These are phyloP conservation scores for Phoxinus dragarum DNA, from an alignment of 2,797 vertebrate species.

Conservation along the genomic window DNA sequence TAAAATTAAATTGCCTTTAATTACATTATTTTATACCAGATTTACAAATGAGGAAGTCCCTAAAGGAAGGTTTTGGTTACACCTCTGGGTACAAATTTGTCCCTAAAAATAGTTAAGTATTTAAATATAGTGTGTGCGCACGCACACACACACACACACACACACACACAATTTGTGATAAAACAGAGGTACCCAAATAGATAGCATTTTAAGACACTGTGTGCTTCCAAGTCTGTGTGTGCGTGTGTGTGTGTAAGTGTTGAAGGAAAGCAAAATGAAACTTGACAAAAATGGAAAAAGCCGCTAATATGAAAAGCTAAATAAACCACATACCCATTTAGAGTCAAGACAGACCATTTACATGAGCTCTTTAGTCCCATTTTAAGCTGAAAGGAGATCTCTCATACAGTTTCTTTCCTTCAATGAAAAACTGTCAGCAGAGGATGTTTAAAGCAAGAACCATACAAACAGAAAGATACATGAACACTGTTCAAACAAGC, in stretches of 20 bases:
- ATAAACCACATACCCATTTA: slow-evolving; percentile 29
- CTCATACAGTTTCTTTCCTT: background rate
- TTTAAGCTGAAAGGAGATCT: slow-evolving; percentile 32
- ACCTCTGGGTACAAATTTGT: too few species aligned
- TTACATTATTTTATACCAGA: too few species aligned
- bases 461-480: background rate
- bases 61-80: too few species aligned
- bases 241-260: background rate
- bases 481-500: background rate
- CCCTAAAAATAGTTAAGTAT: too few species aligned
- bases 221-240: too few species aligned
- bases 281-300: slow-evolving; percentile 22
- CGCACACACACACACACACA: too few species aligned
- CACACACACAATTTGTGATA: too few species aligned
- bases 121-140: too few species aligned
- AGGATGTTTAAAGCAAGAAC: background rate
- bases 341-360: slow-evolving; percentile 29
- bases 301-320: slow-evolving; percentile 33
- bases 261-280: slow-evolving; percentile 16
- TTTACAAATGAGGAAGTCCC: too few species aligned
- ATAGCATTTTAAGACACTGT: too few species aligned
- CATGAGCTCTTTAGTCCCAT: slow-evolving; percentile 27
- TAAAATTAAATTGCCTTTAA: too few species aligned
- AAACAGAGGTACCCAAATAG: too few species aligned
- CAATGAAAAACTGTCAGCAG: slow-evolving; percentile 28